phyloP scores from a whole-genome alignment of 30 jellyfish, hydroid and myxozoan species.

The Aurelia aurita complex sp. Pacific region DNA sequence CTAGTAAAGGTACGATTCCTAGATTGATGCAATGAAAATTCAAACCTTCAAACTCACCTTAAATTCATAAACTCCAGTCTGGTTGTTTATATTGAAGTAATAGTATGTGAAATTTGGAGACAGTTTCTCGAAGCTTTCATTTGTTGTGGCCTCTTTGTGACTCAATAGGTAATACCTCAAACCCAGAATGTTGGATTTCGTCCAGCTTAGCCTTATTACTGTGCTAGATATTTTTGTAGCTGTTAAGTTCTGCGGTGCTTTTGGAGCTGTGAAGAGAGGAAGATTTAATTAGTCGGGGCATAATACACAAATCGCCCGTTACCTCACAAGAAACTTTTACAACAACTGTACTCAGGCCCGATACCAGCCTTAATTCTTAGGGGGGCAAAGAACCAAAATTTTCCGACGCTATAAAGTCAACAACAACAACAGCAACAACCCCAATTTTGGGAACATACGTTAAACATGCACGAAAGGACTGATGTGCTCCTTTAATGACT shows the following conservation, averaged over 20 bases:
- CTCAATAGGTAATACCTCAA: not conserved
- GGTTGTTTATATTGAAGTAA: not conserved
- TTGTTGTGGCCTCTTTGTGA: slow-evolving; percentile 1
- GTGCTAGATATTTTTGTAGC: not conserved
- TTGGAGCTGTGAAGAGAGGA: not conserved
- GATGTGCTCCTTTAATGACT: too few relatives aligned
- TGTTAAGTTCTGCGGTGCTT: not conserved
- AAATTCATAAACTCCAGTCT: slow-evolving; percentile 1
- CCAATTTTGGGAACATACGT: too few relatives aligned
- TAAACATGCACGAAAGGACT: too few relatives aligned
- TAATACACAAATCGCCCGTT: not conserved
- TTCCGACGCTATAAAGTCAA: too few relatives aligned
- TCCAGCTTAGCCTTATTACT: not conserved
- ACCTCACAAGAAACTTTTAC: not conserved
- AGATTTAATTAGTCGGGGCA: too few relatives aligned
- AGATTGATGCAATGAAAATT: too few relatives aligned
- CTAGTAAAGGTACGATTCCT: too few relatives aligned
- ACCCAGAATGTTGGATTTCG: not conserved
- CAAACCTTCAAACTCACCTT: not conserved
- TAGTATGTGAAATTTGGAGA: slow-evolving; percentile 2
- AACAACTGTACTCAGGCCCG: too few relatives aligned
- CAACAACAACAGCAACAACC: too few relatives aligned
- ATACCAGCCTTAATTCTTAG: too few relatives aligned
- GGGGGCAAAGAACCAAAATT: too few relatives aligned
- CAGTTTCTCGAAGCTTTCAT: not conserved